Evolutionary conservation across 2,113 vertebrate species (phyloP), one percentile per base, ranked within the genome.

Genomic region (Lates calcarifer): DNA sequence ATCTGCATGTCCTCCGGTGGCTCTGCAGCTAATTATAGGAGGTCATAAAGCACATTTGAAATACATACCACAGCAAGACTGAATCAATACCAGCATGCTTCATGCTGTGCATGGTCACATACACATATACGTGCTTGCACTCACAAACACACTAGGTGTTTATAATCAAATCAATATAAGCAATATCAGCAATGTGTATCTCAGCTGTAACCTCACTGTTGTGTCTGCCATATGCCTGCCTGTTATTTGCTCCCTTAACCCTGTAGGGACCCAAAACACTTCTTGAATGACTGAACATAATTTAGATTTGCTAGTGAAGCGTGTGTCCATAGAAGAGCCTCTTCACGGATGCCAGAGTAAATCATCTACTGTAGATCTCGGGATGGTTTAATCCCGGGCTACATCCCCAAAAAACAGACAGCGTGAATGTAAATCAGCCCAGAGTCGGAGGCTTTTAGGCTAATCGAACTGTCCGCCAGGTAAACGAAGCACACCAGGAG

Each of bases 391-490:
- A 73, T 82, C 13, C 24, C 37, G 22, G 47, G 77, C 60, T 67
- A 29, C 47, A 60, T 53, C 39, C 39, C 49, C 49, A 51, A 51
- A 74, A 81, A 81, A 20, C 55, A 62, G 29, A 62, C 56, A 65
- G 47, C 22, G 26, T 17, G 68, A 79, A 85, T 78, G 75, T 84
- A 89, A 90, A 89, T 89, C 60, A 86, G 82, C 24, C 68, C 74
- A 1, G 33, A 82, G 76, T 75, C 15, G 20, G 43, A 82, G 78
- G 85, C 85, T 89, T 91, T 91, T 72, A 87, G 79, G 87, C 83
- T 87, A 90, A 91, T 90, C 49, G 31, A 86, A 91, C 33, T 87
- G 81, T 88, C 88, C 57, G 58, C 89, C 81, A 86, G 87, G 89
- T 90, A 91, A 90, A 91, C 67, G 43, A 81, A 85, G 86, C 77